Evolutionary conservation across 2,888 invertebrate species (phyloP).

Genomic region (Crocallis elinguaria): DNA sequence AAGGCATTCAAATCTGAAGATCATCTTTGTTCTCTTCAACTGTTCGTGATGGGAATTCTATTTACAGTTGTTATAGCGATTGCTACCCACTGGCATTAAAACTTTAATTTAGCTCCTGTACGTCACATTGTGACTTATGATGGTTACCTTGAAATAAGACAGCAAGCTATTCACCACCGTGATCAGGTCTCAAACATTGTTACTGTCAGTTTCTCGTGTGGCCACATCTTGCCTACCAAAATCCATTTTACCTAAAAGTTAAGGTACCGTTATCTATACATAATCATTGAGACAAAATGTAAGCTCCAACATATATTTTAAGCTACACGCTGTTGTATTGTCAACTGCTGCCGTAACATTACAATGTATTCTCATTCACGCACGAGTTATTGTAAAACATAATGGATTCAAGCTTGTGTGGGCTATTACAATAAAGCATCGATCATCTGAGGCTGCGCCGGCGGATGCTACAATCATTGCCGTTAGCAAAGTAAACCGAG

Average conservation of each 20-base stretch:
- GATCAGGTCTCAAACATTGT: no score
- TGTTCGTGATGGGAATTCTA: constrained; percentile 21
- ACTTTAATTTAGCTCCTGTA: not conserved
- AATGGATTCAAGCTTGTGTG: constrained; percentile 66
- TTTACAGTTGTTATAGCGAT: not conserved
- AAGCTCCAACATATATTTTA: constrained; percentile 16
- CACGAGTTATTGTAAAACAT: constrained; percentile 49
- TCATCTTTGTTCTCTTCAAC: constrained; percentile 16
- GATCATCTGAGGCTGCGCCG: constrained; percentile 54
- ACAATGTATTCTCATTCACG: constrained; percentile 49
- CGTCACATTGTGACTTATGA: not conserved
- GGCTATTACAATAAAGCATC: constrained; percentile 69
- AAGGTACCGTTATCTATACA: not conserved
- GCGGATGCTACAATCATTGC: constrained; percentile 60
- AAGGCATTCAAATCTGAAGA: constrained; percentile 16
- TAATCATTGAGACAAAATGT: not conserved
- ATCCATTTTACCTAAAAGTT: not conserved
- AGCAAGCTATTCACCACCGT: no score
- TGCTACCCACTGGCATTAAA: not conserved
- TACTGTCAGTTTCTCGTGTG: no score
- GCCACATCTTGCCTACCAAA: no score
- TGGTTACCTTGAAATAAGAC: no score
- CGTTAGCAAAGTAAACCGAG: constrained; percentile 73
- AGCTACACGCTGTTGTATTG: constrained; percentile 12
- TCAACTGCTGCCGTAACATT: constrained; percentile 23